phyloP scores from a whole-genome alignment of 2,113 vertebrate species.

The Nothobranchius kuhntae region DNA sequence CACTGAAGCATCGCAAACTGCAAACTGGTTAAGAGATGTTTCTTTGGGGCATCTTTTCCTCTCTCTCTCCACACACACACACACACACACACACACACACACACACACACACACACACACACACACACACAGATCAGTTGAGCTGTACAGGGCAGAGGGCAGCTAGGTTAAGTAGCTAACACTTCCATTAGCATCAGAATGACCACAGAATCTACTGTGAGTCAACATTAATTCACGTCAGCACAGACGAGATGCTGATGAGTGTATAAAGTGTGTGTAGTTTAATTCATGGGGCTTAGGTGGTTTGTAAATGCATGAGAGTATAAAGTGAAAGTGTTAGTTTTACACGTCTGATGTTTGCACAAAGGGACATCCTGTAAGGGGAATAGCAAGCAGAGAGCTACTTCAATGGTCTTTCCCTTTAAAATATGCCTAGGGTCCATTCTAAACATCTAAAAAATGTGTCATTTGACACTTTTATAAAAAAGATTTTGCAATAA shows the following conservation, averaged over 20 bases:
- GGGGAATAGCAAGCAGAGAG: not conserved
- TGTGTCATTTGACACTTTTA: no score
- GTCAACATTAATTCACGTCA: conserved; percentile 79
- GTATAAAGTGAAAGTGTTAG: not conserved
- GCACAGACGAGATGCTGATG: conserved; percentile 50
- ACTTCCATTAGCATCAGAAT: conserved; percentile 79
- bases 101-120: no score
- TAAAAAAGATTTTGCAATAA: no score
- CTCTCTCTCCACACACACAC: conserved; percentile 22
- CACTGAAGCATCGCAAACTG: not conserved
- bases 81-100: conserved; percentile 19
- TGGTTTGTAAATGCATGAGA: conserved; percentile 11
- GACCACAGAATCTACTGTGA: conserved; percentile 72
- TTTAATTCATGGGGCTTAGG: conserved; percentile 9
- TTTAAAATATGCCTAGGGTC: no score
- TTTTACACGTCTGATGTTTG: not conserved
- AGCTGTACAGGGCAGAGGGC: conserved; percentile 61
- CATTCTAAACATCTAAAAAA: no score
- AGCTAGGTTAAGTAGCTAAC: conserved; percentile 76
- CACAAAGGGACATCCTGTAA: not conserved
- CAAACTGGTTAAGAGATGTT: conserved; percentile 1
- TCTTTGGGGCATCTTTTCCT: conserved; percentile 7
- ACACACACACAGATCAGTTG: conserved; percentile 30
- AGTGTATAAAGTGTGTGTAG: conserved; percentile 35
- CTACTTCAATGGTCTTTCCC: no score